Evolutionary conservation across 1,140 invertebrate species (phyloP).

Genomic region (Heterodera schachtii): DNA sequence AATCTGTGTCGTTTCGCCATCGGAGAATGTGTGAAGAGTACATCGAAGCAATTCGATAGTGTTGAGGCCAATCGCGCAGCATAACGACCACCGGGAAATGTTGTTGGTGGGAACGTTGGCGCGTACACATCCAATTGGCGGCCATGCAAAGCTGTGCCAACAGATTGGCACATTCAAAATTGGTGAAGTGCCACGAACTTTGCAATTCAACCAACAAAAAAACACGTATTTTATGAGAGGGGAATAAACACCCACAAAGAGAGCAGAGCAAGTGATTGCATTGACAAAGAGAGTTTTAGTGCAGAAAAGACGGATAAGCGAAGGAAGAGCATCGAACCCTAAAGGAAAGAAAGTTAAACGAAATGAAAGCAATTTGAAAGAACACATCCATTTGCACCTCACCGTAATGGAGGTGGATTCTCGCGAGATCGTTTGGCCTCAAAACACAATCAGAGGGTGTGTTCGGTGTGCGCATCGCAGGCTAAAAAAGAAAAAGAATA

Average conservation of each 20-base stretch:
- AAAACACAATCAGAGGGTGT: neutral
- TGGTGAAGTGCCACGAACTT: constrained; percentile 20
- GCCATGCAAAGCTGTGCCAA: constrained; percentile 28
- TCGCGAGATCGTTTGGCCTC: constrained; percentile 20
- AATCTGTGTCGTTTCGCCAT: constrained; percentile 17
- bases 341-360: neutral
- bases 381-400: neutral
- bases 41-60: constrained; percentile 21
- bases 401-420: constrained; percentile 33
- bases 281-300: constrained; percentile 29
- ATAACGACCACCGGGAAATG: constrained; percentile 25
- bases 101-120: neutral
- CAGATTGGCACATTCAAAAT: constrained; percentile 26
- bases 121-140: constrained; percentile 30
- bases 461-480: constrained; percentile 1
- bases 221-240: neutral
- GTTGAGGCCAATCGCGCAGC: constrained; percentile 3
- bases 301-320: constrained; percentile 8
- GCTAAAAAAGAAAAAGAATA: neutral
- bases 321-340: constrained; percentile 19
- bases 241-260: constrained; percentile 15
- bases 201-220: constrained; percentile 30
- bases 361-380: no score
- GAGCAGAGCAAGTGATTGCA: constrained; percentile 9
- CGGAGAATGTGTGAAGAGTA: constrained; percentile 16